A percentile compares a stretch with the other conserved stretches of the same genome.
Evolutionary conservation across 2,888 invertebrate genomes (phyloP).

Genomic region (Oxycera nigricornis): DNA sequence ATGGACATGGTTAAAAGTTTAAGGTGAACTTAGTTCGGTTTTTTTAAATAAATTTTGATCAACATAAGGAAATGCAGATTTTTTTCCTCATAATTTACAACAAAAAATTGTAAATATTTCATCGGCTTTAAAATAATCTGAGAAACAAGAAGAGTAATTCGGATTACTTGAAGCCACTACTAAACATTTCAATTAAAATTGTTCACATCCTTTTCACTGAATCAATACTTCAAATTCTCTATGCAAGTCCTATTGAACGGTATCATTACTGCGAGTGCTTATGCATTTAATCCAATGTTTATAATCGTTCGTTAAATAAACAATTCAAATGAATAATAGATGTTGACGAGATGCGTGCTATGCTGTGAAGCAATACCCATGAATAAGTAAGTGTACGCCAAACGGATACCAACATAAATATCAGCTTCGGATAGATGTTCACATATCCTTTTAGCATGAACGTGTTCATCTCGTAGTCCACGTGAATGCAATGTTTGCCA

Average conservation of each 20-base stretch:
- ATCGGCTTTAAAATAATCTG: no score
- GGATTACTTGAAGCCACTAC: no score
- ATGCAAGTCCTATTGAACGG: background rate
- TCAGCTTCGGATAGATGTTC: background rate
- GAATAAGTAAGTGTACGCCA: slow-evolving; percentile 2
- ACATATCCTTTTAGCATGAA: background rate
- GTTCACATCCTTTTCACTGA: no score
- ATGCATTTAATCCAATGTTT: slow-evolving; percentile 37
- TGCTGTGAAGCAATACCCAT: background rate
- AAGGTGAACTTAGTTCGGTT: no score
- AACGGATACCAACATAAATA: background rate
- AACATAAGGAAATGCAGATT: no score
- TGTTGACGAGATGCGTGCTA: background rate
- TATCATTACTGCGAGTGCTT: background rate
- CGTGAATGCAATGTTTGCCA: slow-evolving; percentile 1
- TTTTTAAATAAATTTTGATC: no score
- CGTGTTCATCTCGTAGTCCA: slow-evolving; percentile 13
- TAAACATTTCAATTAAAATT: no score
- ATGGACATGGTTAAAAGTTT: no score
- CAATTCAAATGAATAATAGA: background rate
- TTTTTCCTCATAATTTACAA: no score
- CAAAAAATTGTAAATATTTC: no score
- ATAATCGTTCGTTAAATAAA: background rate
- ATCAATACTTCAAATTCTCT: no score
- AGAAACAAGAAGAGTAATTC: no score